Conservation (phyloP, 2,797 vertebrate species). For the Tenualosa ilisha region DNA sequence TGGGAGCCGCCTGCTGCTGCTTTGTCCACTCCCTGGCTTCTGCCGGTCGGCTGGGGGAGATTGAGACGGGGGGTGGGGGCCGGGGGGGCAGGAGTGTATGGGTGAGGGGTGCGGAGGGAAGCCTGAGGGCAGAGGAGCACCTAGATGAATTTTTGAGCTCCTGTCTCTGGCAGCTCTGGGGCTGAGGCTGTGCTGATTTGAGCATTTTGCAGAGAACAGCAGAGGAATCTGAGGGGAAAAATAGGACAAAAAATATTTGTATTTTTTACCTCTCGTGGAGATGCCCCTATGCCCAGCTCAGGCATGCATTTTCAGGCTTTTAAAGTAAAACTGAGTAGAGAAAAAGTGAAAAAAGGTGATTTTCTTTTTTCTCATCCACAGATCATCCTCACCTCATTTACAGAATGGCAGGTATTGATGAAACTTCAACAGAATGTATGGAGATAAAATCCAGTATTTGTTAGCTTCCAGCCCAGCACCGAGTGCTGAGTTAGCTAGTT, state of each 20-base stretch:
- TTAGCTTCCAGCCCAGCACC: not conserved
- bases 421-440: conserved; percentile 39
- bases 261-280: no score
- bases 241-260: no score
- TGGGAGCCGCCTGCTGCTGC: not conserved
- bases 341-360: no score
- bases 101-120: not conserved
- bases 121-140: not conserved
- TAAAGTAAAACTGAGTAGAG: no score
- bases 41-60: not conserved
- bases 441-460: conserved; percentile 37
- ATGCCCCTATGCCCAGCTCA: no score
- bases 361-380: conserved; percentile 15
- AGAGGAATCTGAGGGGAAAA: conserved; percentile 24
- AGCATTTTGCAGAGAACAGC: not conserved
- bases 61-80: not conserved
- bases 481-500: conserved; percentile 41
- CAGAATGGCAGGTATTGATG: conserved; percentile 38
- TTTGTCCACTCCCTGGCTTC: not conserved
- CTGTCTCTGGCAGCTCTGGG: conserved; percentile 19
- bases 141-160: conserved; percentile 30
- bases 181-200: not conserved
- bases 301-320: no score
- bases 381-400: conserved; percentile 28
- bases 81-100: not conserved